Percentiles rank a stretch among this genome's conserved stretches.
phyloP scores from a whole-genome alignment of 2,113 vertebrate genomes.

The Rafetus swinhoei region DNA sequence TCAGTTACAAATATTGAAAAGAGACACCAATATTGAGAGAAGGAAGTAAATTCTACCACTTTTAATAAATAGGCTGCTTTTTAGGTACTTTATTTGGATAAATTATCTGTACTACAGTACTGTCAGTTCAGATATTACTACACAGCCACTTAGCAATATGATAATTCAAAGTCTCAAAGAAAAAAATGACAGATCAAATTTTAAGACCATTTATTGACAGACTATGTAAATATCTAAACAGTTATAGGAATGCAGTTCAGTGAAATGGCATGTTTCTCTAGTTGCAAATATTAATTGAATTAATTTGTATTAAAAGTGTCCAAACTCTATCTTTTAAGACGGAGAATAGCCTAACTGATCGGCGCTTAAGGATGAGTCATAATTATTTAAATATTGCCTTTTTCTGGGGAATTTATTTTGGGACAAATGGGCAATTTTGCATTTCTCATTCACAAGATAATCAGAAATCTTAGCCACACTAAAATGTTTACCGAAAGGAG shows the following conservation, averaged over 20 bases:
- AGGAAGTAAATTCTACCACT: not conserved
- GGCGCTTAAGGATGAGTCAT: not conserved
- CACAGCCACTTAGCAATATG: slow-evolving; percentile 41
- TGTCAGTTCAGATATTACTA: slow-evolving; percentile 2
- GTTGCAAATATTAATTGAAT: slow-evolving; percentile 25
- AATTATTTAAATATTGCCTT: not conserved
- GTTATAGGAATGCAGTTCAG: not conserved
- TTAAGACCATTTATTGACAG: not conserved
- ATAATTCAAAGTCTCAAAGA: slow-evolving; percentile 35
- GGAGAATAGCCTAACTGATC: not conserved
- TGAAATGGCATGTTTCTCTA: not conserved
- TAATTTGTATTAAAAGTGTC: not conserved
- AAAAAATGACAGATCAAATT: slow-evolving; percentile 33
- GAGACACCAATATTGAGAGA: not conserved
- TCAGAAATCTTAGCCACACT: not conserved
- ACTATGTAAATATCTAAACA: slow-evolving; percentile 9
- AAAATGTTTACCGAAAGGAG: slow-evolving; percentile 8
- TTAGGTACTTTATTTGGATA: not conserved
- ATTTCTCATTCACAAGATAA: not conserved
- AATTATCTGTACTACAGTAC: slow-evolving; percentile 6
- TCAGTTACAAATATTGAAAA: not conserved
- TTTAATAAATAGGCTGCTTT: not conserved
- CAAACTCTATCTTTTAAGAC: not conserved
- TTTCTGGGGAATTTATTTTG: not conserved
- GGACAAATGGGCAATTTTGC: not conserved